These are phyloP conservation scores for Scolopax mira DNA, from an alignment of 2,113 vertebrate species.

Conservation along the genomic window DNA sequence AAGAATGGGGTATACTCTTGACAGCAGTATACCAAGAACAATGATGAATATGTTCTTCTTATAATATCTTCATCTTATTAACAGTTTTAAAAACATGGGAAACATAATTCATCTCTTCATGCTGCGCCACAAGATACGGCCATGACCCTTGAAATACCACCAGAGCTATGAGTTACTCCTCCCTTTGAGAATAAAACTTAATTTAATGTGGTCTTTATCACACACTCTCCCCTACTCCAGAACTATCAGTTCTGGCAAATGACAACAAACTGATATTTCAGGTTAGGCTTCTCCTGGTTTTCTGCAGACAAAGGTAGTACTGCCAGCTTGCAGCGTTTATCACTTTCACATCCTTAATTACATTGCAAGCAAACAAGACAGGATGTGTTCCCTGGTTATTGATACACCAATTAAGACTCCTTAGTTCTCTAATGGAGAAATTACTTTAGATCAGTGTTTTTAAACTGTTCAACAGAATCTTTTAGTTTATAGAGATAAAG, in stretches of 20 bases:
- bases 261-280: not conserved
- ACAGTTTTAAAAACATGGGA: not conserved
- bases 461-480: not conserved
- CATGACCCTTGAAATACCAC: not conserved
- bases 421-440: not conserved
- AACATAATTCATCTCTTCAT: not conserved
- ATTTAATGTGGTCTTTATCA: not conserved
- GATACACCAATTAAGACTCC: not conserved
- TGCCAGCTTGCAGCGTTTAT: not conserved
- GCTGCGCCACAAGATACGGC: not conserved
- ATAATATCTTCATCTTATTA: not conserved
- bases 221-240: not conserved
- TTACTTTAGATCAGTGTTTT: not conserved
- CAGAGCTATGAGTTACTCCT: not conserved
- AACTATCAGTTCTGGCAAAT: conserved; percentile 11
- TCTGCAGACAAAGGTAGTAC: conserved; percentile 11
- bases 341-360: not conserved
- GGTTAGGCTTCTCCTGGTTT: not conserved
- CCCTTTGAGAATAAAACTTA: not conserved
- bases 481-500: not conserved
- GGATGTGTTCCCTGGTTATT: not conserved
- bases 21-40: not conserved
- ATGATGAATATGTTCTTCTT: not conserved
- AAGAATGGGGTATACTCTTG: not conserved
- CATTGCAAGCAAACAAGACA: not conserved